Percentiles rank a stretch among this genome's conserved stretches.
Conservation (phyloP, 2,888 invertebrate species). For the Autographa pulchrina region DNA sequence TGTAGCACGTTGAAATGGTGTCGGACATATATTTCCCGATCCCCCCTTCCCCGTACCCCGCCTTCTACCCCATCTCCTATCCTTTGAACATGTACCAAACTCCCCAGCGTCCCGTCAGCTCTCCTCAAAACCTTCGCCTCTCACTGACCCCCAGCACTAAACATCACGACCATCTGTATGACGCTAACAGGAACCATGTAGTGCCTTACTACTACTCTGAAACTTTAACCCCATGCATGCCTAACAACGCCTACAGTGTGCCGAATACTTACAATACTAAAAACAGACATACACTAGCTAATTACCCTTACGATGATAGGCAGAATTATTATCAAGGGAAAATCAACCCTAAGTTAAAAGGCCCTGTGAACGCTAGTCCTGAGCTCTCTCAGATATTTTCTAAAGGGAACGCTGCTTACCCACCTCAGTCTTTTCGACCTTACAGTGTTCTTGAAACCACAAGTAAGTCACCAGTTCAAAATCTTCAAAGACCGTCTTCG, state of each 20-base stretch:
- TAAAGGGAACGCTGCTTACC: conserved; percentile 69
- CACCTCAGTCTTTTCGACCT: conserved; percentile 79
- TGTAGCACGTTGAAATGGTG: conserved; percentile 93
- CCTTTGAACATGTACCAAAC: conserved; percentile 86
- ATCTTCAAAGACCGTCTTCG: conserved; percentile 80
- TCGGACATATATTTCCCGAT: conserved; percentile 93
- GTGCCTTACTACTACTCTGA: conserved; percentile 87
- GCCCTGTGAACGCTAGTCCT: conserved; percentile 69
- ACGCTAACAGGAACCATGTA: conserved; percentile 89
- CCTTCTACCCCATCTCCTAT: conserved; percentile 84
- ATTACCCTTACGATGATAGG: conserved; percentile 78
- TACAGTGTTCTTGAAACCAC: conserved; percentile 84
- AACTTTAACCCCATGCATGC: conserved; percentile 83
- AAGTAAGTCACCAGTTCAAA: conserved; percentile 73
- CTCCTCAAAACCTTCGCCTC: conserved; percentile 76
- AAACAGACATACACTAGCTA: conserved; percentile 79
- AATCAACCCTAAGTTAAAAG: conserved; percentile 70
- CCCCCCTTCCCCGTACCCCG: conserved; percentile 83
- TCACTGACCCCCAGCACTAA: conserved; percentile 75
- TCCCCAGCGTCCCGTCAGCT: conserved; percentile 74
- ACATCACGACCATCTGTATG: conserved; percentile 84
- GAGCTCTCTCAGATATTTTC: conserved; percentile 73
- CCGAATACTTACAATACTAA: conserved; percentile 68
- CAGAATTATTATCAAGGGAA: conserved; percentile 76
- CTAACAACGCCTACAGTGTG: conserved; percentile 79